These are phyloP conservation scores for Octomys mimax DNA, from an alignment of 2,797 vertebrate species.

Conservation along the genomic window DNA sequence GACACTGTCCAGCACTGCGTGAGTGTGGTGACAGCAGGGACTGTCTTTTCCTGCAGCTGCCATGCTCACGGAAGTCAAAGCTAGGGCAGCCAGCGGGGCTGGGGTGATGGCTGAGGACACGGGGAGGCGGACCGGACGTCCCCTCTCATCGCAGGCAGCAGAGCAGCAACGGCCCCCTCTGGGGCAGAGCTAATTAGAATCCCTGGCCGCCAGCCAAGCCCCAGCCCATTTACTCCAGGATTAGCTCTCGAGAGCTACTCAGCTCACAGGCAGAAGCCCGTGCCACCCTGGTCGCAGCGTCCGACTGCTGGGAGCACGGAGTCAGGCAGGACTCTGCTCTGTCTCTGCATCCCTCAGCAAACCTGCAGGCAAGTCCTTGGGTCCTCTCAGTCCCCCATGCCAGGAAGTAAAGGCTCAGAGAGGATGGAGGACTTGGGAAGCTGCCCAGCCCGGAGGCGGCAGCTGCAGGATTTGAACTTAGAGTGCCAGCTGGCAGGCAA, in stretches of 20 bases:
- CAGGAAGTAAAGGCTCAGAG: background rate
- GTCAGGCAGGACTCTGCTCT: background rate
- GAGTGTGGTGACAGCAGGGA: background rate
- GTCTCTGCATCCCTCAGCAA: rapidly evolving
- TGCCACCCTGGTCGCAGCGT: background rate
- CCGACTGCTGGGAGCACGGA: background rate
- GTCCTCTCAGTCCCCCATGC: background rate
- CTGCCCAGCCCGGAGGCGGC: background rate
- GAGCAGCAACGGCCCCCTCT: constrained; percentile 23
- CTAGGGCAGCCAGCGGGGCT: background rate
- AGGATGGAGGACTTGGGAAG: background rate
- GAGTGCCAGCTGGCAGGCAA: background rate
- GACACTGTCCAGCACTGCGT: background rate
- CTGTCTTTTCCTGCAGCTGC: background rate
- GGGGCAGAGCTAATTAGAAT: constrained; percentile 79
- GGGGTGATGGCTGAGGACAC: background rate
- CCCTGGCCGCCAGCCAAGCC: constrained; percentile 73
- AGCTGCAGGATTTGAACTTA: background rate
- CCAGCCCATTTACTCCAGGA: constrained; percentile 71
- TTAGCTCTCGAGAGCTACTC: constrained; percentile 71
- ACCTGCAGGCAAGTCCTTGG: rapidly evolving
- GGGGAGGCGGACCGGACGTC: background rate
- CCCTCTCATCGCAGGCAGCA: background rate
- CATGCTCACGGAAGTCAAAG: too few species aligned
- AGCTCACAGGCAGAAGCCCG: constrained; percentile 56